phyloP scores from a whole-genome alignment of 1,140 invertebrate species.

The Solenopsis invicta region DNA sequence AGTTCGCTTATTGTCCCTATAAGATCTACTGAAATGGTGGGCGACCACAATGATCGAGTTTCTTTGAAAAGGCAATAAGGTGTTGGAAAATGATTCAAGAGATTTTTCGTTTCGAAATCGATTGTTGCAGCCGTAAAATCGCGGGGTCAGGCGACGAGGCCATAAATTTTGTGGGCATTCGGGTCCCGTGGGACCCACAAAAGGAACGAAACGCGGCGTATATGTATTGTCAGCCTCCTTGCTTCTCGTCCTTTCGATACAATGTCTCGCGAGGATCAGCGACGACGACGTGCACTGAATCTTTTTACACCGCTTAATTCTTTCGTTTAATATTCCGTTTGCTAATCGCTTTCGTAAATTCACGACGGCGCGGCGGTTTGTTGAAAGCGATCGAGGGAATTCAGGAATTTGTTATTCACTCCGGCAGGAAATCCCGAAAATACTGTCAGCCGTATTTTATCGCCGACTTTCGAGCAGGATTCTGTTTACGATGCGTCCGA shows the following conservation, averaged over 20 bases:
- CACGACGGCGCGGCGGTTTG: constrained; percentile 9
- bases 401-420: not conserved
- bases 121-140: constrained; percentile 52
- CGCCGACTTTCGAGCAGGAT: not conserved
- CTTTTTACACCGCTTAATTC: constrained; percentile 13
- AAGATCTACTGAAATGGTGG: not conserved
- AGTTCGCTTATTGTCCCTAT: not conserved
- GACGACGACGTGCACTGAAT: not conserved
- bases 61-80: not conserved
- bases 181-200: constrained; percentile 3
- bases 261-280: constrained; percentile 32
- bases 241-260: not conserved
- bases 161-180: constrained; percentile 54
- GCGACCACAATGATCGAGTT: not conserved
- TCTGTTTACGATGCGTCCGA: not conserved
- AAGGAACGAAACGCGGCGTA: constrained; percentile 8
- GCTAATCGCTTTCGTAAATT: constrained; percentile 53
- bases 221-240: not conserved
- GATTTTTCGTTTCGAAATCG: constrained; percentile 33
- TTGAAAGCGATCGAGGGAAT: not conserved
- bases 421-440: not conserved
- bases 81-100: constrained; percentile 34
- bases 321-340: constrained; percentile 4
- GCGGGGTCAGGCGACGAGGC: constrained; percentile 34
- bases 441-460: not conserved